Evolutionary conservation across 1,140 invertebrate species (phyloP).

Genomic region (Macrostomum lignano): DNA sequence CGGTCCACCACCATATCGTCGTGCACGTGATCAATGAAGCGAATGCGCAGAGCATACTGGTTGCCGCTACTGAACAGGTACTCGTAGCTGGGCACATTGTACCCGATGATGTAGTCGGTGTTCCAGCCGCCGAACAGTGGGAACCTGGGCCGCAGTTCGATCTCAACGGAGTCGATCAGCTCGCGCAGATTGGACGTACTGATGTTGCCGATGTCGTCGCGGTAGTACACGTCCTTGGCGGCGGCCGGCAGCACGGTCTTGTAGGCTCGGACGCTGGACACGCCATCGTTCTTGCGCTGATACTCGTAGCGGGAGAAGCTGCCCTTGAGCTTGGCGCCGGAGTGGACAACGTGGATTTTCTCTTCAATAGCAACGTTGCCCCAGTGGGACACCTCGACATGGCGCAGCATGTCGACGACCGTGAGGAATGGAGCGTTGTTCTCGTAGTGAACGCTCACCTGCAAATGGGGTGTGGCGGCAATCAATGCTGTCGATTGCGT

Average conservation of each 20-base stretch:
- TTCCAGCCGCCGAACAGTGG: constrained; percentile 96
- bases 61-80: constrained; percentile 56
- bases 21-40: constrained; percentile 70
- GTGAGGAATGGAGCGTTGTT: constrained; percentile 82
- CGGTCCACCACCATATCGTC: constrained; percentile 85
- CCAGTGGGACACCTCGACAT: constrained; percentile 91
- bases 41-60: constrained; percentile 58
- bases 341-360: constrained; percentile 58
- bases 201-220: constrained; percentile 96
- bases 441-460: constrained; percentile 67
- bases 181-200: constrained; percentile 71
- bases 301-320: constrained; percentile 83
- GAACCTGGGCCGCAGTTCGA: constrained; percentile 73
- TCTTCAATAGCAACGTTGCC: constrained; percentile 93
- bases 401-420: constrained; percentile 49
- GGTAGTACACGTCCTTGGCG: constrained; percentile 62
- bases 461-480: no score
- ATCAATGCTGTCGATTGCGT: no score
- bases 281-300: constrained; percentile 53
- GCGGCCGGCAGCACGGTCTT: constrained; percentile 67
- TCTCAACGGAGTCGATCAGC: constrained; percentile 60
- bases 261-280: constrained; percentile 61
- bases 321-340: constrained; percentile 65
- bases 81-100: constrained; percentile 85
- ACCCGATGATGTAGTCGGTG: constrained; percentile 77